Percentiles rank a stretch among this genome's conserved stretches.
phyloP scores from a whole-genome alignment of 2,797 vertebrate species.

The Hyperoplus immaculatus region DNA sequence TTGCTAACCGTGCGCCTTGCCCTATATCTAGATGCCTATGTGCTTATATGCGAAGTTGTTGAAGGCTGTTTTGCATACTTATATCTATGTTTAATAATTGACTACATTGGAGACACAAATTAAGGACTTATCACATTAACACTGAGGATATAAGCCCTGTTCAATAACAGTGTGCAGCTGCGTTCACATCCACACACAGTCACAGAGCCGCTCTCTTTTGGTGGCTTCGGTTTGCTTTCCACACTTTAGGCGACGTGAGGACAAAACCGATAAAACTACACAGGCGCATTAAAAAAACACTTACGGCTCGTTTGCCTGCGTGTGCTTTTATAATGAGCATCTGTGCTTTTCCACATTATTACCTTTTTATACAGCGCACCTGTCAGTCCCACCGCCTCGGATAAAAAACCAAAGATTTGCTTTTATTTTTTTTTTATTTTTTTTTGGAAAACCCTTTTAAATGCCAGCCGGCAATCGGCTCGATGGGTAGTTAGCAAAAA shows the following conservation, averaged over 20 bases:
- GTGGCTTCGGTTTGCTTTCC: slow-evolving; percentile 20
- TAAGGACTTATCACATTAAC: slow-evolving; percentile 59
- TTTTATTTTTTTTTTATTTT: slow-evolving; percentile 26
- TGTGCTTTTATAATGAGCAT: slow-evolving; percentile 77
- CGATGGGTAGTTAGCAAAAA: slow-evolving; percentile 58
- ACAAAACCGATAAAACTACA: slow-evolving; percentile 60
- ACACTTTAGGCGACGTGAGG: slow-evolving; percentile 37
- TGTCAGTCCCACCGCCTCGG: slow-evolving; percentile 61
- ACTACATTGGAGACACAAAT: slow-evolving; percentile 42
- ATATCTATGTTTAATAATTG: slow-evolving; percentile 26
- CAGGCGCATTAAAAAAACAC: slow-evolving; percentile 59
- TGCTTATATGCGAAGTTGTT: slow-evolving; percentile 20
- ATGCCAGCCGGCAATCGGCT: slow-evolving; percentile 65
- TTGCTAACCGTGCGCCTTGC: background rate
- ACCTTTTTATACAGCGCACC: slow-evolving; percentile 76
- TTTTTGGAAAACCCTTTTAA: slow-evolving; percentile 57
- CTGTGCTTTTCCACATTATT: slow-evolving; percentile 73
- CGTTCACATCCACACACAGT: slow-evolving; percentile 33
- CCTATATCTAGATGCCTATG: slow-evolving; percentile 4
- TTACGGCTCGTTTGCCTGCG: slow-evolving; percentile 65
- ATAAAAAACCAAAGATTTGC: slow-evolving; percentile 49
- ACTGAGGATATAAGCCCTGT: slow-evolving; percentile 31
- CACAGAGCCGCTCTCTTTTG: slow-evolving; percentile 16
- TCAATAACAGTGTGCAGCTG: slow-evolving; percentile 35
- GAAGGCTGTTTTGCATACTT: slow-evolving; percentile 18